These are phyloP conservation scores for Chiridota heheva DNA, from an alignment of 35 echinoderm and acorn worm species.

Conservation along the genomic window DNA sequence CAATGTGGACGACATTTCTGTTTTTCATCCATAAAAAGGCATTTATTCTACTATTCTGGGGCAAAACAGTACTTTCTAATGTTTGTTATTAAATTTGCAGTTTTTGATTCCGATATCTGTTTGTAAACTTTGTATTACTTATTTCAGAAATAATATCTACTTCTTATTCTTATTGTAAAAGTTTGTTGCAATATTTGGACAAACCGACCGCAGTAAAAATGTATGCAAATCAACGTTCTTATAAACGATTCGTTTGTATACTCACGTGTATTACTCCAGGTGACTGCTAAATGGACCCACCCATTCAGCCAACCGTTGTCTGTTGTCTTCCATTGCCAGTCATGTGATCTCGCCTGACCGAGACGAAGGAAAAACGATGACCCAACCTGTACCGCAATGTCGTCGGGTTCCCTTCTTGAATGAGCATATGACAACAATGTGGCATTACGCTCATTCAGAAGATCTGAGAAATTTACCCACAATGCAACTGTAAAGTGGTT, in stretches of 20 bases:
- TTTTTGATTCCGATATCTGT: too few species aligned
- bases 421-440: slow-evolving; percentile 69
- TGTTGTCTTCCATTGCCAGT: slow-evolving; percentile 15
- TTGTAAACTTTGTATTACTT: too few species aligned
- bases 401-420: background rate
- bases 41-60: too few species aligned
- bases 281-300: slow-evolving; percentile 74
- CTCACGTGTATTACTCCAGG: slow-evolving; percentile 60
- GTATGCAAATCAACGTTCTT: background rate
- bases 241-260: background rate
- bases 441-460: background rate
- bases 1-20: too few species aligned
- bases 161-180: background rate
- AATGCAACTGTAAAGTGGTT: slow-evolving; percentile 71
- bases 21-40: too few species aligned
- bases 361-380: slow-evolving; percentile 31
- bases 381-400: slow-evolving; percentile 32
- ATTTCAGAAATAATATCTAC: background rate
- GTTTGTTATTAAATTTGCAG: too few species aligned
- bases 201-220: background rate
- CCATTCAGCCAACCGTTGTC: background rate
- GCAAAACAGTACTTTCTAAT: too few species aligned
- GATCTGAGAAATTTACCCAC: slow-evolving; percentile 65
- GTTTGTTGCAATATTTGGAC: background rate
- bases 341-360: background rate